Conservation (phyloP, 2,113 vertebrate species). For the Poeciliopsis retropinna region DNA sequence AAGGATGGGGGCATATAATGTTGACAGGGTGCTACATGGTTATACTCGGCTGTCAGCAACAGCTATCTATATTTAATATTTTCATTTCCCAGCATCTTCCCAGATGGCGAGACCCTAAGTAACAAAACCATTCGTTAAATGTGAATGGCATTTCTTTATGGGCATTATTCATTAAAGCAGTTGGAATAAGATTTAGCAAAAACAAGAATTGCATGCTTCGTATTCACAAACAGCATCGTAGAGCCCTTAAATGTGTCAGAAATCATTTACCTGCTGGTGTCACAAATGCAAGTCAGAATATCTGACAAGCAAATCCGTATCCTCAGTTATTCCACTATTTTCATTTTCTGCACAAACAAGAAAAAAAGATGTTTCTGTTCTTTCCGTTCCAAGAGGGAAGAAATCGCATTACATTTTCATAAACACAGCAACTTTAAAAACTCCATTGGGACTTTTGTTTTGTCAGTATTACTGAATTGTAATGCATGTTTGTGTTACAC, state of each 20-base stretch:
- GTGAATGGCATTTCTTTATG: neutral
- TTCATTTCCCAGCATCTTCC: conserved; percentile 41
- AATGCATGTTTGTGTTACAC: too few species aligned
- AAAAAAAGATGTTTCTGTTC: neutral
- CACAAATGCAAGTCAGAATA: neutral
- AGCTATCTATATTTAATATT: conserved; percentile 64
- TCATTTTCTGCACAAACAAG: neutral
- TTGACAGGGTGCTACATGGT: conserved; percentile 55
- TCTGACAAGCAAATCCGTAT: neutral
- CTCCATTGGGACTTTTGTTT: too few species aligned
- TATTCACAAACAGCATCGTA: neutral
- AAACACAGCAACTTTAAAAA: too few species aligned
- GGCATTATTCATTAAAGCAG: neutral
- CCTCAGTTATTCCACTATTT: neutral
- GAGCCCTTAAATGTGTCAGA: neutral
- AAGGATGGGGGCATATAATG: conserved; percentile 57
- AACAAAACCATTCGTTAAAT: conserved; percentile 8
- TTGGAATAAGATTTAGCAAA: neutral
- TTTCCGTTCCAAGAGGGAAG: too few species aligned
- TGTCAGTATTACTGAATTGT: too few species aligned
- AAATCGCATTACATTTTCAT: too few species aligned
- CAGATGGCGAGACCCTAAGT: conserved; percentile 29
- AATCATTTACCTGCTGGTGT: neutral
- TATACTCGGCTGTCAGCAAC: conserved; percentile 57
- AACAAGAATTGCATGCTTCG: neutral